Conservation (phyloP, 2,888 invertebrate genomes). For the Helicoverpa assulta region DNA sequence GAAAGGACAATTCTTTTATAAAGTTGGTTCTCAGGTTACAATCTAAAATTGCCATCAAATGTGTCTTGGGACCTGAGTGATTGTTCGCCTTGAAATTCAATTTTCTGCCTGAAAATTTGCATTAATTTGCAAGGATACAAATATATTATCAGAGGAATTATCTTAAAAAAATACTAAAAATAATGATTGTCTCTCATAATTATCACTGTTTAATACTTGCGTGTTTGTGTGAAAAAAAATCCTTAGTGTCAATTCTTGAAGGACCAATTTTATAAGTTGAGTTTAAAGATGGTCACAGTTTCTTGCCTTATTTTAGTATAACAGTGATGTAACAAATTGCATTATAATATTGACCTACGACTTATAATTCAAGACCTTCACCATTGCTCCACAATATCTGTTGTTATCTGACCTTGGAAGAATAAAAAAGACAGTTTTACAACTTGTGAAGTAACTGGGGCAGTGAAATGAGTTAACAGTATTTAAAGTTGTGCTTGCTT, state of each 20-base stretch:
- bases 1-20: no score
- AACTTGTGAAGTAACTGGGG: neutral
- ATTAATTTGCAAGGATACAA: neutral
- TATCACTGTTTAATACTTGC: no score
- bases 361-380: neutral
- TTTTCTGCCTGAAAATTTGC: no score
- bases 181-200: no score
- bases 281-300: neutral
- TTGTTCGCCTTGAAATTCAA: no score
- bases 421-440: constrained; percentile 1
- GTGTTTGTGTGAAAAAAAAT: no score
- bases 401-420: neutral
- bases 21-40: no score
- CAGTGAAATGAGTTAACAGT: neutral
- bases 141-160: no score
- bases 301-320: neutral
- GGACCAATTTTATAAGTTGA: neutral
- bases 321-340: neutral
- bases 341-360: neutral
- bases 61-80: neutral
- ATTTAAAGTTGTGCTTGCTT: neutral
- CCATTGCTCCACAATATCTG: neutral
- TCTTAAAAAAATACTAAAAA: no score
- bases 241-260: no score
- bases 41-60: no score